Base-by-base conservation (phyloP, 2,797 vertebrate species). In the Coilia nasus region DNA sequence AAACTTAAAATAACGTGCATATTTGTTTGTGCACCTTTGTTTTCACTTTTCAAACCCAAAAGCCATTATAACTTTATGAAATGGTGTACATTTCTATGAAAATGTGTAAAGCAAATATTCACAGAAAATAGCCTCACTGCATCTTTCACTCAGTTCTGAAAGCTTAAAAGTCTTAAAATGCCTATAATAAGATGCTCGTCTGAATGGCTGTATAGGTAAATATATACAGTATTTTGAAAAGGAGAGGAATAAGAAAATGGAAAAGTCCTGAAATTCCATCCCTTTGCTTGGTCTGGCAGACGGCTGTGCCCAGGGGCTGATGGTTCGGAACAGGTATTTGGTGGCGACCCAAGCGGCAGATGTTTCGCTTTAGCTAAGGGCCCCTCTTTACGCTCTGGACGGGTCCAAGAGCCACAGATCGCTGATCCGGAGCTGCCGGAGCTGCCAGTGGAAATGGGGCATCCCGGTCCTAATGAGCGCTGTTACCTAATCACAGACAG, bases 371-470 rank as follows among this genome's bases (percentile, higher is more conserved):
- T 81, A 19, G 10, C 31, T 78, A 92, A 87, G 87, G 83, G 81
- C 90, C 88, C 83, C 81, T 90, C 86, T 92, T 21, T 88, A 89
- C 88, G 93, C 91, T 87, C 91, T 83, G 91, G 92, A 91, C 91
- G 91, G 93, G 86, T 92, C 87, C 44, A 87, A 88, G 92, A 89
- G 90, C 90, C 89, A 89, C 88, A 84, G 84, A 60, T 85, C 54
- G 78, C 85, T 88, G 87, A 90, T 90, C 90, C 90, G 87, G 85
- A 87, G 86, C 83, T 81, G 84, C 89, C 89, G 92, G 88, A 91
- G 91, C 92, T 92, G 89, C 92, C 92, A 91, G 86, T 86, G 86
- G 89, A 92, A 93, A 87, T 91, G 89, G 93, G 90, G 89, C 91
- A 89, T 92, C 88, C 86, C 90, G 87, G 90, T 92, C 85, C 75